Base-by-base conservation (phyloP, 2,888 invertebrate species). In the Hirudinaria manillensis region DNA sequence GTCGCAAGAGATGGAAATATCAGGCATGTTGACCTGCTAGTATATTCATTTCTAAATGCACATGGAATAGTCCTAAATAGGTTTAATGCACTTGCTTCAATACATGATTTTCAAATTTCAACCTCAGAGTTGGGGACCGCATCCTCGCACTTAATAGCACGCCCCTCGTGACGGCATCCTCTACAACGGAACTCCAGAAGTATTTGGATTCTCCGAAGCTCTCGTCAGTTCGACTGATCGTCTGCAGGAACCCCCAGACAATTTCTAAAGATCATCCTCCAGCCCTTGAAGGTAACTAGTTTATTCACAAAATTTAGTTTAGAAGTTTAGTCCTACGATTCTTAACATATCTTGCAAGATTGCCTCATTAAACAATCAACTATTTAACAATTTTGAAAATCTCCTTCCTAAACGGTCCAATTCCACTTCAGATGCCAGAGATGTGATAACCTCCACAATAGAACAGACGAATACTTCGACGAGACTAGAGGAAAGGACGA, bases 1-100 rank as follows among this genome's bases (percentile, higher is more conserved):
- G 80, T 83, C 24, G 82, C 80, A 27, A 80, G 81, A 76, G 82
- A 82, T 78, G 82, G 83, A 51, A 80, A 82, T 74, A 80, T 84
- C 55, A 81, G 80, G 83, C 83, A 6, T 34, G 1, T 29, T 34
- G 2, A n/a, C 34, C 13, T n/a, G 10, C 21, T 24, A 24, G 29
- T 1, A 0, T 16, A 32, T 38, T 32, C 27, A 21, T 27, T 61
- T 61, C 29, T 61, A 27, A 29, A 61, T 27, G 29, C 4, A 51
- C 32, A 2, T 21, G 27, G 10, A 71, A 45, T 32, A 19, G 27
- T 24, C 19, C 29, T 3, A 21, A 51, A 24, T 38, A 70, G 10
- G 29, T 27, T 70, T 29, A 70, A 13, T 51, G n/a, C 24, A 21
- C 7, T 38, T 45, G 38, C 7, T 51, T 27, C 16, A 36, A 24